Evolutionary conservation across 2,113 vertebrate genomes (phyloP).

Genomic region (Antennarius striatus): DNA sequence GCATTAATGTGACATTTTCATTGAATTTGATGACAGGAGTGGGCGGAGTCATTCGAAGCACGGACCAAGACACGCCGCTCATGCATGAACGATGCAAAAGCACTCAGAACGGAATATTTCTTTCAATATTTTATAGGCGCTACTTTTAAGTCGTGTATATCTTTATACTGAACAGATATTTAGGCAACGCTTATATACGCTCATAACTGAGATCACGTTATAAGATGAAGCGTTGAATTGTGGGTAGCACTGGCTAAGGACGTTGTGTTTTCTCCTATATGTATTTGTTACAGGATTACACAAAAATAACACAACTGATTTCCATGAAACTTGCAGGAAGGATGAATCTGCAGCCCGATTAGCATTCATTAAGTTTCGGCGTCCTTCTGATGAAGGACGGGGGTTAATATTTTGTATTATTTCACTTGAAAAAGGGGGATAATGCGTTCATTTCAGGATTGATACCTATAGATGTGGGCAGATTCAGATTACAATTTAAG

Average conservation of each 20-base stretch:
- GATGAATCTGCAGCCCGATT: no score
- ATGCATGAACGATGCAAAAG: constrained; percentile 73
- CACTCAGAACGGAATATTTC: constrained; percentile 66
- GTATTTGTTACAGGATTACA: no score
- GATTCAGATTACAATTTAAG: no score
- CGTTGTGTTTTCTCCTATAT: no score
- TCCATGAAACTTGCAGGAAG: no score
- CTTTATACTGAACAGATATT: constrained; percentile 31
- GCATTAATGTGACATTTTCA: background rate
- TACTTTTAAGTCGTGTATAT: constrained; percentile 39
- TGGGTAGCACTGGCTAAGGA: background rate
- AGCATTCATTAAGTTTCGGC: no score
- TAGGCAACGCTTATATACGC: constrained; percentile 13
- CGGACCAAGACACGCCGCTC: constrained; percentile 46
- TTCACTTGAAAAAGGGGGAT: no score
- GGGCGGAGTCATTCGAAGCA: constrained; percentile 26
- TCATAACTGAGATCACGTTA: constrained; percentile 3
- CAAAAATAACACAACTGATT: no score
- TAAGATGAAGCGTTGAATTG: background rate
- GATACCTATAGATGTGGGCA: no score
- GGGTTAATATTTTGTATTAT: no score
- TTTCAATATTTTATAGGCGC: constrained; percentile 68
- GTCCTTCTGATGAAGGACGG: no score
- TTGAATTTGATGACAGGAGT: constrained; percentile 18
- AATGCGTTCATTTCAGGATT: no score